phyloP scores from a whole-genome alignment of 2,113 vertebrate species.

The Hassar affinis region DNA sequence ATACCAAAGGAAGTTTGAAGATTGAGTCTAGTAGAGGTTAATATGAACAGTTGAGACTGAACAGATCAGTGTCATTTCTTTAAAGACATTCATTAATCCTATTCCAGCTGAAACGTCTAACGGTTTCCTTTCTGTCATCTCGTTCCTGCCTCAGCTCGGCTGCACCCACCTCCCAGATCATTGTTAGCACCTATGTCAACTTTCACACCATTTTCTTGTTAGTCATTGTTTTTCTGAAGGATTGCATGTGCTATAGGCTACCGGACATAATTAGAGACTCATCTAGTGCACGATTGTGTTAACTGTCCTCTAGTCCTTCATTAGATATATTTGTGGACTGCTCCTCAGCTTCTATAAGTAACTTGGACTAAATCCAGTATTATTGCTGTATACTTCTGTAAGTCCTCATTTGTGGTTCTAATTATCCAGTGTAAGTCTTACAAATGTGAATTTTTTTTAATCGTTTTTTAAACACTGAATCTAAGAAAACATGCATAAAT shows the following conservation, averaged over 20 bases:
- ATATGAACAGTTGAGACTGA: background rate
- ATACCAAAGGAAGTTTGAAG: background rate
- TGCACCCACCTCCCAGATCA: background rate
- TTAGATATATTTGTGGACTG: conserved; percentile 1
- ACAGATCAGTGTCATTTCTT: background rate
- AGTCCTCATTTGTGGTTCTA: background rate
- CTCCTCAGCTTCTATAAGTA: background rate
- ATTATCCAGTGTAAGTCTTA: background rate
- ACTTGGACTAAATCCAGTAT: background rate
- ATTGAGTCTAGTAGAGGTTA: background rate
- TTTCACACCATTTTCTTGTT: background rate
- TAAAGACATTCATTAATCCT: background rate
- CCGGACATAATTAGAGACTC: background rate
- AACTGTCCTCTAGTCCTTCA: background rate
- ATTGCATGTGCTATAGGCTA: background rate
- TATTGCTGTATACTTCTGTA: background rate
- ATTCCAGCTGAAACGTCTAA: background rate
- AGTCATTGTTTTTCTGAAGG: background rate
- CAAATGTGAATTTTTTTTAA: background rate
- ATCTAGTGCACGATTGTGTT: background rate
- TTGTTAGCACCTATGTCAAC: background rate
- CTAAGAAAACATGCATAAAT: background rate
- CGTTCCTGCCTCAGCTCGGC: background rate
- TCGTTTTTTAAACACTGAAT: background rate
- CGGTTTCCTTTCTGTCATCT: background rate